Evolutionary conservation across 2,113 vertebrate species (phyloP).

Genomic region (Ivindomyrus marchei): DNA sequence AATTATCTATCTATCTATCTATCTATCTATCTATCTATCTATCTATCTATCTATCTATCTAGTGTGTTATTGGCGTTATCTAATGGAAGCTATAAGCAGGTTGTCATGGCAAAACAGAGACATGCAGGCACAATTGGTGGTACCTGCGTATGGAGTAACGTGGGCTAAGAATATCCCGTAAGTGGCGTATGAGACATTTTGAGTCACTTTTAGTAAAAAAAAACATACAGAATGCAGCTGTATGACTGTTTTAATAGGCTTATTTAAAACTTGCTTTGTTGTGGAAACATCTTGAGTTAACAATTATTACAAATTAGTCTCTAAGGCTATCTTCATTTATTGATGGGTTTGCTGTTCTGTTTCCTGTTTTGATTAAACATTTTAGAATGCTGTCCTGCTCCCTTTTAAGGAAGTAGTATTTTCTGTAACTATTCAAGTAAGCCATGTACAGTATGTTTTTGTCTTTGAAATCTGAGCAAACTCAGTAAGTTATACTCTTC

Average conservation of each 20-base stretch:
- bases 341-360: background rate
- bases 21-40: background rate
- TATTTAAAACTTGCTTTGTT: background rate
- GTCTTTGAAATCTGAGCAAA: background rate
- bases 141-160: slow-evolving; percentile 25
- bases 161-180: slow-evolving; percentile 24
- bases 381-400: background rate
- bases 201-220: background rate
- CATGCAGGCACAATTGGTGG: slow-evolving; percentile 16
- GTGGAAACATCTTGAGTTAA: background rate
- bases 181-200: background rate
- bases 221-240: background rate
- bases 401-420: background rate
- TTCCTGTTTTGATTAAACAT: background rate
- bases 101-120: slow-evolving; percentile 22
- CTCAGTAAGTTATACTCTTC: slow-evolving; percentile 3
- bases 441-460: background rate
- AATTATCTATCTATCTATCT: background rate
- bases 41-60: background rate
- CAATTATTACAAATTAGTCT: background rate
- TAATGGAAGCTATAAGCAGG: background rate
- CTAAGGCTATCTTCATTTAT: background rate
- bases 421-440: background rate
- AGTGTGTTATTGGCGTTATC: background rate
- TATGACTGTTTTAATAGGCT: background rate